Base-by-base conservation (phyloP, 2,797 vertebrate species). In the Pangasius larnaudii region DNA sequence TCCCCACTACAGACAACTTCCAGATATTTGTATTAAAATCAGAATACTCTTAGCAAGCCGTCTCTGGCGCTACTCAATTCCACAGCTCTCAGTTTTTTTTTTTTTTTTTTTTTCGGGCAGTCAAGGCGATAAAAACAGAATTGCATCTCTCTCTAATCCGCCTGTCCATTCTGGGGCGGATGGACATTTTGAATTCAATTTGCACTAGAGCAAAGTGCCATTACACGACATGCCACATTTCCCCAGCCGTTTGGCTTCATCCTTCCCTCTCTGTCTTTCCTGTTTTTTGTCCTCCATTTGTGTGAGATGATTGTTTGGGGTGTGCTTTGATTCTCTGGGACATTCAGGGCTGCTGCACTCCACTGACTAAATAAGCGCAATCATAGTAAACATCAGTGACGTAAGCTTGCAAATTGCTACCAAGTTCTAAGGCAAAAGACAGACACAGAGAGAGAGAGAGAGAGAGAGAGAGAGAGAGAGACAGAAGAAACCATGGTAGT, bases 21-120 rank as follows among this genome's bases (percentile, higher is more conserved):
- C 86, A 94, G 92, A 91, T 94, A 94, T 94, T 93, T 91, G 89
- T 90, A 90, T 89, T 92, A 91, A 92, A 93, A 92, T 91, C 90
- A 90, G 87, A 85, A 88, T 88, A 74, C 85, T 84, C 81, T 67
- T 49, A 85, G 71, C 86, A 87, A 87, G 79, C 67, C 72, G 89
- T 91, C 91, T 33, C 85, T 83, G 86, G 91, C 87, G 87, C 61
- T 90, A 79, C 80, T 92, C 84, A 89, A 46, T 90, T 89, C 74
- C 80, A 39, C 90, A 86, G 58, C 51, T 80, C 79, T 80, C 77
- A 78, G 61, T 75, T 69, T 84, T 49, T 75, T 74, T 84, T 51
- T 67, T 51, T 81, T 46, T 16, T 22, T 13, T 24, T 24, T 59
- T 8, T n/a, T n/a, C n/a, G 6, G 11, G 16, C 61, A 67, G 42